phyloP scores from a whole-genome alignment of 2,797 vertebrate species.

The Chloroceryle inda region DNA sequence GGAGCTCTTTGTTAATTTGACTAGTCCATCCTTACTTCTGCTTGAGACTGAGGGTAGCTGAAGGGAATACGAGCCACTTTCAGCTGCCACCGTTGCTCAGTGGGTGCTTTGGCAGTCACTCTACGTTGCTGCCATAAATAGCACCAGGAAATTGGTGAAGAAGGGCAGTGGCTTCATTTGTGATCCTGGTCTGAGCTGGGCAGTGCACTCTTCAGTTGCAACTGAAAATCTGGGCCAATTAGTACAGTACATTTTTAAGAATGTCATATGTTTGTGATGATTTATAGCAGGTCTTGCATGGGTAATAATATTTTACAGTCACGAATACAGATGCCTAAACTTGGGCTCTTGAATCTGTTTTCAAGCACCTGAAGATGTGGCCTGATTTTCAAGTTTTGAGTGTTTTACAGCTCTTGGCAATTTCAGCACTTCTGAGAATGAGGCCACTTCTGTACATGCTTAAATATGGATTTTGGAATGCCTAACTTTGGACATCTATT shows the following conservation, averaged over 20 bases:
- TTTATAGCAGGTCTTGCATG: constrained; percentile 28
- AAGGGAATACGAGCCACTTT: background rate
- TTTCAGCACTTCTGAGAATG: constrained; percentile 68
- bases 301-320: constrained; percentile 48
- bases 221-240: constrained; percentile 46
- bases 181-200: background rate
- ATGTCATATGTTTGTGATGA: constrained; percentile 21
- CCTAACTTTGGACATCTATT: constrained; percentile 70
- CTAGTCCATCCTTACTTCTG: background rate
- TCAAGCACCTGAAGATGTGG: constrained; percentile 67
- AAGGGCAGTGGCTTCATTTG: background rate
- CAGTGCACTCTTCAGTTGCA: background rate
- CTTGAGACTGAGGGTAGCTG: background rate
- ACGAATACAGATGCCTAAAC: constrained; percentile 47
- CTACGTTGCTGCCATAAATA: background rate
- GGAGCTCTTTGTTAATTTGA: background rate
- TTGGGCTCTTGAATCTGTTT: constrained; percentile 58
- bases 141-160: background rate
- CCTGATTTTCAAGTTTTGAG: constrained; percentile 67
- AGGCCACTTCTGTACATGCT: constrained; percentile 66
- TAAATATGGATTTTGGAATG: constrained; percentile 70
- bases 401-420: constrained; percentile 59
- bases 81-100: background rate
- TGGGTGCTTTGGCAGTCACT: background rate
- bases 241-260: constrained; percentile 5